Conservation (phyloP, 2,797 vertebrate genomes). For the Pseudocheirus occidentalis region DNA sequence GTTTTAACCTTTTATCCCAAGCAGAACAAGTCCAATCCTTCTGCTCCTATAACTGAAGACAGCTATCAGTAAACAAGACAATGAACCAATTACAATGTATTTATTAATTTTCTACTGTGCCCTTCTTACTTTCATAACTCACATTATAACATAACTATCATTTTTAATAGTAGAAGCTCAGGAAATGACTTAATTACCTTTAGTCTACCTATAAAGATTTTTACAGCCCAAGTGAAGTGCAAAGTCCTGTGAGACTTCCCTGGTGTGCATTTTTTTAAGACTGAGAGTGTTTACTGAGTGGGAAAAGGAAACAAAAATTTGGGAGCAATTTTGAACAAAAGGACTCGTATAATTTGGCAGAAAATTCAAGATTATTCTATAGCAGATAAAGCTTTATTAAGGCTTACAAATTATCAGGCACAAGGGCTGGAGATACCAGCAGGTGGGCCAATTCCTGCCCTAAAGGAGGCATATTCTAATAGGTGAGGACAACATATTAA, state of each 20-base stretch:
- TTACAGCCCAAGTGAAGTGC: neutral
- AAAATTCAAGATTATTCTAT: neutral
- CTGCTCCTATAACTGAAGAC: neutral
- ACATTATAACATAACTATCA: neutral
- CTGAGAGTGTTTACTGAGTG: neutral
- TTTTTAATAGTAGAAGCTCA: neutral
- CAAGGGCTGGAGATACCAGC: neutral
- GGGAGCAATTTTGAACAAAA: neutral
- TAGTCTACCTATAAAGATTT: neutral
- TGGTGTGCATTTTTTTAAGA: neutral
- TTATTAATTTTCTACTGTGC: neutral
- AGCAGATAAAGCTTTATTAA: neutral
- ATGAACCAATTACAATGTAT: neutral
- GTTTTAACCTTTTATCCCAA: neutral
- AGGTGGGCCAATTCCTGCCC: neutral
- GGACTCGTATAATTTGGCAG: neutral
- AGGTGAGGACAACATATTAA: neutral
- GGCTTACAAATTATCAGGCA: neutral
- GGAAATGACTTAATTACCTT: neutral
- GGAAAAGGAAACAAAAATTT: neutral
- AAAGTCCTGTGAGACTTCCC: neutral
- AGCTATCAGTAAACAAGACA: neutral
- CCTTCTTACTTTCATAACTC: neutral
- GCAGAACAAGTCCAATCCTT: neutral
- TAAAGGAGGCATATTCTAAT: neutral